Conservation (phyloP, 2,797 vertebrate genomes). For the Zalophus californianus region DNA sequence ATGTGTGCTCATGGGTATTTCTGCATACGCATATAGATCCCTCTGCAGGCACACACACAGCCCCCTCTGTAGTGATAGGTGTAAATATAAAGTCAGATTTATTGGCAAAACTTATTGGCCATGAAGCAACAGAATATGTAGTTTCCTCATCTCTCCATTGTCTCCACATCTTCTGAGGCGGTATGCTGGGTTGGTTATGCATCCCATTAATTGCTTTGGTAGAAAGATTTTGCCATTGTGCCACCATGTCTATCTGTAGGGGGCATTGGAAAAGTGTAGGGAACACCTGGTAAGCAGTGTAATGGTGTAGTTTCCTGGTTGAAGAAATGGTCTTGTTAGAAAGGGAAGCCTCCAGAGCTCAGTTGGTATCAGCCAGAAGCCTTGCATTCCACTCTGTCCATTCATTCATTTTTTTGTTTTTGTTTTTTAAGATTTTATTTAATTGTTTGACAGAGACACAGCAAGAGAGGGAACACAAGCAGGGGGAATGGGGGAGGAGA, state of each 20-base stretch:
- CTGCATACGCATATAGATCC: background rate
- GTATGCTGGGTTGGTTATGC: background rate
- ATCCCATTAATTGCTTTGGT: background rate
- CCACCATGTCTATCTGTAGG: background rate
- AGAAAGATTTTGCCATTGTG: background rate
- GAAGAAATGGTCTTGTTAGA: background rate
- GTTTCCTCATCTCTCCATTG: background rate
- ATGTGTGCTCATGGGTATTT: accelerated
- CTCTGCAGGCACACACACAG: accelerated
- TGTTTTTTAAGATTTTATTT: too few relatives aligned
- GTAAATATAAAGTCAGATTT: background rate
- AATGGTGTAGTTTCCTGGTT: background rate
- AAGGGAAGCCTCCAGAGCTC: background rate
- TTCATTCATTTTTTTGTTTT: too few relatives aligned
- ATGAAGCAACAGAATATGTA: background rate
- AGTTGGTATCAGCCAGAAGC: background rate
- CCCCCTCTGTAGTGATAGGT: background rate
- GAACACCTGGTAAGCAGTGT: background rate
- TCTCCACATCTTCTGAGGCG: background rate
- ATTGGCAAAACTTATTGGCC: background rate
- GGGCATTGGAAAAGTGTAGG: background rate
- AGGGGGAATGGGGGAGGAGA: too few relatives aligned
- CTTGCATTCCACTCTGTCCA: background rate
- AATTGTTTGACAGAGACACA: too few relatives aligned
- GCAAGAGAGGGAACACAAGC: too few relatives aligned